Evolutionary conservation across 2,888 invertebrate species (phyloP).

Genomic region (Polydrusus cervinus): DNA sequence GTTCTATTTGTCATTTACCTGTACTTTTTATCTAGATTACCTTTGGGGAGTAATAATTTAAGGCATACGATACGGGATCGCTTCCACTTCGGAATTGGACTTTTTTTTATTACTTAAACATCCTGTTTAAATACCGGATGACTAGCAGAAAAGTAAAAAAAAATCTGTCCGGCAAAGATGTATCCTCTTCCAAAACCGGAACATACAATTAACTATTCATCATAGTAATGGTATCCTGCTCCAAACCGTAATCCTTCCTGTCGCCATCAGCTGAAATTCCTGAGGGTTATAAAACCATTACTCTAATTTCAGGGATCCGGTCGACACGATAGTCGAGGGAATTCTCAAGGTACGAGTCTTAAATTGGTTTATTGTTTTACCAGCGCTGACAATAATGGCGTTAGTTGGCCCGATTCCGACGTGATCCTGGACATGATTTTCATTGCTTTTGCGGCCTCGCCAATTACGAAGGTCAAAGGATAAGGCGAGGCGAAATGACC

Average conservation of each 20-base stretch:
- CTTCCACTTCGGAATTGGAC: too few species aligned
- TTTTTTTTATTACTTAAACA: too few species aligned
- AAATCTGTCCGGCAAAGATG: background rate
- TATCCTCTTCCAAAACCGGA: background rate
- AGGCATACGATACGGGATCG: too few species aligned
- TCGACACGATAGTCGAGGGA: constrained; percentile 15
- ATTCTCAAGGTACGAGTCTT: constrained; percentile 7
- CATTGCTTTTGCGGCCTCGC: background rate
- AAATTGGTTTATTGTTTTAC: constrained; percentile 26
- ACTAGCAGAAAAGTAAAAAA: too few species aligned
- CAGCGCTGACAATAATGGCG: constrained; percentile 1
- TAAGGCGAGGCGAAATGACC: too few species aligned
- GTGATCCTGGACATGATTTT: background rate
- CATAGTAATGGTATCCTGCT: background rate
- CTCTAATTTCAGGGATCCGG: constrained; percentile 7
- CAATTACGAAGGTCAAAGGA: too few species aligned
- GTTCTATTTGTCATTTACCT: too few species aligned
- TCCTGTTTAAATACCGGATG: background rate
- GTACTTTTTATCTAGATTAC: too few species aligned
- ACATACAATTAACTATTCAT: background rate
- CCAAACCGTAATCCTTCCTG: background rate
- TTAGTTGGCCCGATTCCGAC: background rate
- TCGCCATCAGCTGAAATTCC: constrained; percentile 9
- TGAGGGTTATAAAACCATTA: constrained; percentile 29
- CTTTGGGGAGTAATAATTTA: too few species aligned